Evolutionary conservation across 2,888 invertebrate species (phyloP).

Genomic region (Prosopocoilus inquinatus): DNA sequence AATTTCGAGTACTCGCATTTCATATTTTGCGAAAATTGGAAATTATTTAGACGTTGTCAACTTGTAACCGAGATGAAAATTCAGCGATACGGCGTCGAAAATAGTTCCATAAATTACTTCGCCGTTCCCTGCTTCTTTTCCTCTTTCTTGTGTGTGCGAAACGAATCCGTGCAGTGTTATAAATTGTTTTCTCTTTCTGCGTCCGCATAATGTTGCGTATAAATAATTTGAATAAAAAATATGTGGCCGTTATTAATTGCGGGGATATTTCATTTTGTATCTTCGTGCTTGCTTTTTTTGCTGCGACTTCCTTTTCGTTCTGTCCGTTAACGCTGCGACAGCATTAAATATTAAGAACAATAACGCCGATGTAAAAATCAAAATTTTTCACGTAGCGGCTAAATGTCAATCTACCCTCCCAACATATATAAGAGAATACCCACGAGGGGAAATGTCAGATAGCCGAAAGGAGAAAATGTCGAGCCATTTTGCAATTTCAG

Average conservation of each 20-base stretch:
- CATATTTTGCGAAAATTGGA: conserved; percentile 26
- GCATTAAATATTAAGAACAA: too few relatives aligned
- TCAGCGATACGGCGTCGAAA: conserved; percentile 17
- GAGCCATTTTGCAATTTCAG: conserved; percentile 44
- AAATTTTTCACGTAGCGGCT: conserved; percentile 12
- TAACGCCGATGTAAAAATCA: too few relatives aligned
- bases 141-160: conserved; percentile 11
- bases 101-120: conserved; percentile 19
- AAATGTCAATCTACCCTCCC: conserved; percentile 28
- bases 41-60: conserved; percentile 22
- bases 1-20: conserved; percentile 20
- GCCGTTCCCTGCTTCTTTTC: conserved; percentile 12
- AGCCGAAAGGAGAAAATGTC: conserved; percentile 44
- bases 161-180: conserved; percentile 17
- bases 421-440: conserved; percentile 33
- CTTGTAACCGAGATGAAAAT: conserved; percentile 18
- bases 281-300: too few relatives aligned
- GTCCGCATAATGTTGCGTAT: conserved; percentile 15
- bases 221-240: conserved; percentile 8
- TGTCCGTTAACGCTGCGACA: too few relatives aligned
- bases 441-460: conserved; percentile 41
- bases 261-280: too few relatives aligned
- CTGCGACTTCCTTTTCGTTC: too few relatives aligned
- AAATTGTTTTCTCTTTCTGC: conserved; percentile 14
- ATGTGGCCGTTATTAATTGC: too few relatives aligned